Evolutionary conservation across 2,888 invertebrate genomes (phyloP), one percentile per base, ranked within the genome.

Genomic region (Yponomeuta sedellus): DNA sequence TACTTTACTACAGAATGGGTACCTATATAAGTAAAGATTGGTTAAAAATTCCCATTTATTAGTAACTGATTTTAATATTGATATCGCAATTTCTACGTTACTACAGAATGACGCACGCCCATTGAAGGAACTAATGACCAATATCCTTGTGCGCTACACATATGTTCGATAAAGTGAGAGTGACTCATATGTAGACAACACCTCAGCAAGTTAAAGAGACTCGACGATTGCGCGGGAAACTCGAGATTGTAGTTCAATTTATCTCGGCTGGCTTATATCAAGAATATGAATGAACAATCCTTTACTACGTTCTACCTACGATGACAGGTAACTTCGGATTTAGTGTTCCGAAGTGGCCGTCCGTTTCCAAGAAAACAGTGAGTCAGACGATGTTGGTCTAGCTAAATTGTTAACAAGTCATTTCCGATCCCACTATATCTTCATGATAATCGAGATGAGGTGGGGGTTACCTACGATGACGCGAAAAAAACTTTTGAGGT

Each of bases 261-360:
- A 83, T 82, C 80, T 82, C 70, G 77, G 82, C 70, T 69, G 82
- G 78, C 69, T 83, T 75, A 73, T 68, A 71, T 70, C 66, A 69
- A 71, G 71, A 76, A 86, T 82, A 83, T 90, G 89, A 90, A 90
- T 89, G 90, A 82, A 83, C 71, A 69, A 67, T 68, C 72, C 75
- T 72, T 71, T 79, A 80, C 73, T 75, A 76, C 73, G 22, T 34
- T 34, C 63, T 63, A 44, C 63, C 40, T 22, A 44, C 44, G 44
- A 20, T 52, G 63, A 25, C 40, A 40, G 44, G 44, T 19, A 63
- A 22, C 63, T 63, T 20, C 63, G 63, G 63, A 63, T 63, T 44
- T 44, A 63, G 44, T 59, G 44, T 44, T 39, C 63, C 44, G 22
- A 22, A 44, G 63, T 52, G 44, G 10, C 19, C 39, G n/a, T 16